These are phyloP conservation scores for Percina caprodes DNA, from an alignment of 2,113 vertebrate species.

Conservation along the genomic window DNA sequence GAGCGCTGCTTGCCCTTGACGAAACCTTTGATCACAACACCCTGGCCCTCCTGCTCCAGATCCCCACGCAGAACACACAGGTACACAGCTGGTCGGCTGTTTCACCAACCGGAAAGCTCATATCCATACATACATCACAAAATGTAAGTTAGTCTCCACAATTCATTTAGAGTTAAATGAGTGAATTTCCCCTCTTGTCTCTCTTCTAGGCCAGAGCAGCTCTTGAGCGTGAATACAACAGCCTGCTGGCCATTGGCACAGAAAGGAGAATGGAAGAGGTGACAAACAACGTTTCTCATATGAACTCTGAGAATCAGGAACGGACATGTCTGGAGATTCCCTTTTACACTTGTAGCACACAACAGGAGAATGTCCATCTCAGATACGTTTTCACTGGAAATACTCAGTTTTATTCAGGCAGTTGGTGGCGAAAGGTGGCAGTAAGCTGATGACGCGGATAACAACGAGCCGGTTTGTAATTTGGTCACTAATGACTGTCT, in stretches of 20 bases:
- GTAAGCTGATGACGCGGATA: too few species aligned
- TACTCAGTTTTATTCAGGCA: too few species aligned
- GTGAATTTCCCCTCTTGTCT: not conserved
- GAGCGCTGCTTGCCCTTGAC: conserved; percentile 92
- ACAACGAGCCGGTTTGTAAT: too few species aligned
- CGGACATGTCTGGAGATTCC: too few species aligned
- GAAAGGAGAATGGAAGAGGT: conserved; percentile 95
- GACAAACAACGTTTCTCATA: conserved; percentile 44
- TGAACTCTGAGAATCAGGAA: too few species aligned
- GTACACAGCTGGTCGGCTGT: conserved; percentile 65
- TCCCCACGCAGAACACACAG: conserved; percentile 98
- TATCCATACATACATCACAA: too few species aligned
- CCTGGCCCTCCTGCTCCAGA: conserved; percentile 93
- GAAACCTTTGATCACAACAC: conserved; percentile 94
- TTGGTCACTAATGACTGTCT: too few species aligned
- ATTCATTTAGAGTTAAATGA: not conserved
- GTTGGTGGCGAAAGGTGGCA: too few species aligned
- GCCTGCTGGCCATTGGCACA: conserved; percentile 91
- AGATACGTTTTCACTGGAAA: too few species aligned
- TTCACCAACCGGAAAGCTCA: not conserved
- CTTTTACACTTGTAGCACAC: too few species aligned
- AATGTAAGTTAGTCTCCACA: too few species aligned
- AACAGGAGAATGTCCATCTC: too few species aligned
- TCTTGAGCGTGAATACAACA: conserved; percentile 94
- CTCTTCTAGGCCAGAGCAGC: conserved; percentile 88